Percentiles rank a stretch among this genome's conserved stretches.
Evolutionary conservation across 2,797 vertebrate genomes (phyloP).

Genomic region (Threskiornis aethiopicus): DNA sequence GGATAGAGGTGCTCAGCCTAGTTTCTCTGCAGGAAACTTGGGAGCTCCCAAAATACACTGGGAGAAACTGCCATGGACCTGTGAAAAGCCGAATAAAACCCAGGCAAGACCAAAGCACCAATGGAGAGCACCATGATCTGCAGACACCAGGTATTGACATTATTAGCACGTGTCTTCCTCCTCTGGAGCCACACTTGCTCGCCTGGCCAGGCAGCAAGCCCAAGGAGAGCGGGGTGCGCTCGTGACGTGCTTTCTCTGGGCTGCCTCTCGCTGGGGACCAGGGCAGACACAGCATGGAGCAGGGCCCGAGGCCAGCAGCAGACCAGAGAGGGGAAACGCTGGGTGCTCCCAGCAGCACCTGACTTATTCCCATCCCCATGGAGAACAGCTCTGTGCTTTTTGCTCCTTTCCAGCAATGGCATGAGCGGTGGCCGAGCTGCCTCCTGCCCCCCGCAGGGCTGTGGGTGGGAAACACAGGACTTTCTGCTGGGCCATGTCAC

Average conservation of each 20-base stretch:
- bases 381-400: neutral
- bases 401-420: neutral
- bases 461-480: neutral
- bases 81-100: neutral
- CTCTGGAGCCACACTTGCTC: neutral
- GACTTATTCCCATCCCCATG: neutral
- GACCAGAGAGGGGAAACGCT: neutral
- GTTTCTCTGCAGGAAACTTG: neutral
- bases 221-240: rapidly evolving
- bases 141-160: neutral
- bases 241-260: neutral
- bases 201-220: rapidly evolving
- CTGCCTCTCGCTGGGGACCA: neutral
- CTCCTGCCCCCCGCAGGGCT: neutral
- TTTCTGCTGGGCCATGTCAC: neutral
- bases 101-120: neutral
- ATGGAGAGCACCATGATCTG: neutral
- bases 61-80: neutral
- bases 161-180: neutral
- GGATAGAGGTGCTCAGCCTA: neutral
- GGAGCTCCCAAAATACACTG: neutral
- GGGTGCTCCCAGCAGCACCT: neutral
- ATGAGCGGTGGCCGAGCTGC: neutral
- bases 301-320: neutral
- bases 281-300: neutral